Base-by-base conservation (phyloP, 2,113 vertebrate genomes). In the Dicerorhinus sumatrensis region DNA sequence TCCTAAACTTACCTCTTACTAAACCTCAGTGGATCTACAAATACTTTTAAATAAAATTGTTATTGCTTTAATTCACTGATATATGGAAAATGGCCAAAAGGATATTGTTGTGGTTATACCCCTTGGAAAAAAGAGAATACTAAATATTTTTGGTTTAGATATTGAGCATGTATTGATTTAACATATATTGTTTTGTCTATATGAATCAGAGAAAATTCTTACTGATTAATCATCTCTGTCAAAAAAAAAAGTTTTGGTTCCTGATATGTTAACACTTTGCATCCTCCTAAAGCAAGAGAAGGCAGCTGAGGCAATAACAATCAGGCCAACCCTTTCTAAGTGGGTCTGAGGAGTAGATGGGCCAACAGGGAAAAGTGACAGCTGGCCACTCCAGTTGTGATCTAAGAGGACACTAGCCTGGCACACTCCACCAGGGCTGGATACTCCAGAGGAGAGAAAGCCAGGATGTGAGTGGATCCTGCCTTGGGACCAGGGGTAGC, bases 171-270 rank as follows among this genome's bases (percentile, higher is more conserved):
- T 65, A 91, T 93, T 85, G 29, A 5, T 42, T 46, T 90, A 84
- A 94, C 25, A 18, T 83, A 46, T 16, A 69, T 58, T 76, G 21
- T 77, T 69, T 77, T 56, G 36, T 80, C 39, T 94, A 4, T 82
- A 63, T 25, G 46, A 29, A 90, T 91, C 81, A 89, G 88, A 92
- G 58, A 93, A 91, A 91, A 96, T 81, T 92, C 51, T 93, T 77
- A 54, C 14, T 62, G 12, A 42, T 65, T 85, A 67, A 77, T 46
- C 77, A 82, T 93, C 8, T 60, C 42, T 75, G 39, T 69, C 63
- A 81, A 48, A 87, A 93, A 29, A 92, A 70, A 48, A 81, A 7
- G 16, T 11, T 31, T 89, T 79, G 31, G 25, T 51, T 92, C 31
- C 60, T 86, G 77, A 18, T 67, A 67, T 48, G 67, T 77, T 81